Evolutionary conservation across 2,797 vertebrate genomes (phyloP).

Genomic region (Periophthalmus magnuspinnatus): DNA sequence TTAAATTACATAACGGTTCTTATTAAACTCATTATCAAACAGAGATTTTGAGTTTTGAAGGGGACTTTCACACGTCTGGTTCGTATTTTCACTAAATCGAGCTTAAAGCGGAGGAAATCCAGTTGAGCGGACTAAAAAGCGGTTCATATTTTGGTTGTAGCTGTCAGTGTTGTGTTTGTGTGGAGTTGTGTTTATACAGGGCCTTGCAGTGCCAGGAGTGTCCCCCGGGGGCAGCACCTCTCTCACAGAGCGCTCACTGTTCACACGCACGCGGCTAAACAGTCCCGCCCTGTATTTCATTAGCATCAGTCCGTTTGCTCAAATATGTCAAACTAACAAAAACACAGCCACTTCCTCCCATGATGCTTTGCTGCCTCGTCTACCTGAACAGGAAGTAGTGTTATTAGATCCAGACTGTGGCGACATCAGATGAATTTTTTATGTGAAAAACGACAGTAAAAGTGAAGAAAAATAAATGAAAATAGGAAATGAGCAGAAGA

Average conservation of each 20-base stretch:
- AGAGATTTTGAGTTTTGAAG: not conserved
- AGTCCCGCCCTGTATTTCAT: slow-evolving; percentile 72
- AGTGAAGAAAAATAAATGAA: not conserved
- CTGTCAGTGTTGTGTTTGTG: slow-evolving; percentile 27
- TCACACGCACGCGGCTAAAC: slow-evolving; percentile 62
- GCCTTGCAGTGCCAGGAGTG: slow-evolving; percentile 44
- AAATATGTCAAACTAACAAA: slow-evolving; percentile 46
- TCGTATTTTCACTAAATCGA: not conserved
- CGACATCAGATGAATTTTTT: slow-evolving; percentile 12
- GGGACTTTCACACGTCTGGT: not conserved
- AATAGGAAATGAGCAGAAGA: too few species aligned
- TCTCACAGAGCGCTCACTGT: slow-evolving; percentile 57
- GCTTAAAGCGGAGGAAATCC: slow-evolving; percentile 4
- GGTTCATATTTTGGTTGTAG: slow-evolving; percentile 16
- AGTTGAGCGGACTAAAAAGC: slow-evolving; percentile 1
- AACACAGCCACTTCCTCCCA: slow-evolving; percentile 48
- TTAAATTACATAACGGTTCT: too few species aligned
- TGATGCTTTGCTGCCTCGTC: slow-evolving; percentile 33
- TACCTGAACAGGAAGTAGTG: slow-evolving; percentile 33
- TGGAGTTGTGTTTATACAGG: slow-evolving; percentile 17
- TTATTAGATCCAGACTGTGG: slow-evolving; percentile 9
- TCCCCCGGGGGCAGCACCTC: slow-evolving; percentile 31
- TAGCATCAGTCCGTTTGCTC: slow-evolving; percentile 63
- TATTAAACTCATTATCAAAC: too few species aligned
- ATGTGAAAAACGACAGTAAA: slow-evolving; percentile 1